Evolutionary conservation across 2,797 vertebrate species (phyloP).

Genomic region (Ficedula albicollis): DNA sequence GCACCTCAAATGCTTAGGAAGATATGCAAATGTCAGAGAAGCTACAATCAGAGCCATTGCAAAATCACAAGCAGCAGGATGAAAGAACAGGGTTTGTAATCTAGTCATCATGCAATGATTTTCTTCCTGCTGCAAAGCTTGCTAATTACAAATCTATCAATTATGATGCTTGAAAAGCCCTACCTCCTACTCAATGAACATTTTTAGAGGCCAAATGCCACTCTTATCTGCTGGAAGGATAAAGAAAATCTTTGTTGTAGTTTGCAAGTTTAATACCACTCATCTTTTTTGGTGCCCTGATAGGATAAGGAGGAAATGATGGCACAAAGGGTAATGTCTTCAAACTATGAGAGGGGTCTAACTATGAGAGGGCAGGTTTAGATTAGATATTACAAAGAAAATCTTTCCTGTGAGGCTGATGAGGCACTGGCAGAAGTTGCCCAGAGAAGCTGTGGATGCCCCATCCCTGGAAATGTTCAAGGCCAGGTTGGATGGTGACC

Average conservation of each 20-base stretch:
- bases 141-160: constrained; percentile 65
- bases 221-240: neutral
- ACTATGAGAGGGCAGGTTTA: neutral
- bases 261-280: neutral
- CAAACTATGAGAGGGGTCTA: neutral
- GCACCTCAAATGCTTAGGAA: constrained; percentile 48
- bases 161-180: constrained; percentile 12
- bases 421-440: neutral
- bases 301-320: neutral
- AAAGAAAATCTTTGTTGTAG: neutral
- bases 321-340: neutral
- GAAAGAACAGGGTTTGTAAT: constrained; percentile 47
- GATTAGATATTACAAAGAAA: neutral
- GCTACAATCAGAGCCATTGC: constrained; percentile 58
- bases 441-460: neutral
- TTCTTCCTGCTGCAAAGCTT: constrained; percentile 45
- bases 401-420: rapidly evolving
- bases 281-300: neutral
- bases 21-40: constrained; percentile 60
- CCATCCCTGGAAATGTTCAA: neutral
- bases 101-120: constrained; percentile 53
- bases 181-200: constrained; percentile 6
- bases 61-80: constrained; percentile 43
- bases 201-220: neutral
- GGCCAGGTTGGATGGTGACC: neutral